These are phyloP conservation scores for Clupea harengus DNA, from an alignment of 2,113 vertebrate species.

Conservation along the genomic window DNA sequence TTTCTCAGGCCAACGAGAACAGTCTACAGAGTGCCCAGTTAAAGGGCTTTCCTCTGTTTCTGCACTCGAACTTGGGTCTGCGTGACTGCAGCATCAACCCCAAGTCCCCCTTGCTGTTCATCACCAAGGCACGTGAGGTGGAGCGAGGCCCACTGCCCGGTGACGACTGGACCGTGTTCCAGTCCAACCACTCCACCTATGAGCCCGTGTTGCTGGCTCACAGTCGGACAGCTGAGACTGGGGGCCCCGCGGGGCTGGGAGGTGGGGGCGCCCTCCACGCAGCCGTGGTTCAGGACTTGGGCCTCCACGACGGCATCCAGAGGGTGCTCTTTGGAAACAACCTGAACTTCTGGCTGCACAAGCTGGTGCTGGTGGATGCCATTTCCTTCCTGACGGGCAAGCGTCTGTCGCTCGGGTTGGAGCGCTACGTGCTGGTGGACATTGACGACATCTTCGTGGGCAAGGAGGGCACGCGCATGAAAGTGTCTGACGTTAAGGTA, in stretches of 20 bases:
- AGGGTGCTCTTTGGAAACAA: conserved; percentile 86
- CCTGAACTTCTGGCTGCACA: conserved; percentile 89
- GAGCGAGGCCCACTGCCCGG: conserved; percentile 82
- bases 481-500: conserved; percentile 88
- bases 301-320: conserved; percentile 85
- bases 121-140: conserved; percentile 79
- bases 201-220: conserved; percentile 83
- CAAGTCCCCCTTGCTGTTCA: conserved; percentile 82
- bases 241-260: conserved; percentile 74
- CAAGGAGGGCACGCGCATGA: conserved; percentile 88
- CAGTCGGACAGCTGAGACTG: conserved; percentile 73
- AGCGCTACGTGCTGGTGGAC: conserved; percentile 86
- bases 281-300: conserved; percentile 85
- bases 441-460: conserved; percentile 89
- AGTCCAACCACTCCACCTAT: conserved; percentile 87
- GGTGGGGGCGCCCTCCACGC: conserved; percentile 70
- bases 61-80: conserved; percentile 85
- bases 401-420: conserved; percentile 79
- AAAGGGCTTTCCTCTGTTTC: conserved; percentile 86
- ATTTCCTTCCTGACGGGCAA: conserved; percentile 86
- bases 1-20: conserved; percentile 83
- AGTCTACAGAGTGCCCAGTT: conserved; percentile 86
- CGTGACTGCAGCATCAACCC: conserved; percentile 87
- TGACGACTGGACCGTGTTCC: conserved; percentile 88
- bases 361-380: conserved; percentile 81